Evolutionary conservation across 92 coral and sea anemone species (phyloP).

Genomic region (Palythoa caribaeorum): DNA sequence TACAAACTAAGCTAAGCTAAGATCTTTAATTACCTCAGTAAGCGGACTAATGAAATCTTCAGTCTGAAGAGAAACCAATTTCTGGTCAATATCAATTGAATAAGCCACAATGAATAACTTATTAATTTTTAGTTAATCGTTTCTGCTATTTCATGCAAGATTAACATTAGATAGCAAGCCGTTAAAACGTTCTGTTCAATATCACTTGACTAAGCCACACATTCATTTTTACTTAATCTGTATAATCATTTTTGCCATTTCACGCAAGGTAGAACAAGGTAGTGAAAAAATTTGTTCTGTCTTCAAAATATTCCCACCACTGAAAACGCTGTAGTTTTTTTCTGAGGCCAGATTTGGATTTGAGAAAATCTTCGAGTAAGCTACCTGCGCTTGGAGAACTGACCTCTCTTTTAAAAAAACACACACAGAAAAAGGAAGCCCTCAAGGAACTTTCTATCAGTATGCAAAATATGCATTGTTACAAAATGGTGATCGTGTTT

Average conservation of each 20-base stretch:
- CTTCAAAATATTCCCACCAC: neutral
- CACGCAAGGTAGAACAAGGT: neutral
- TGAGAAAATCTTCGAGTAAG: neutral
- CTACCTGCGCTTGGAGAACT: neutral
- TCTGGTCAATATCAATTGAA: neutral
- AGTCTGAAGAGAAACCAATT: neutral
- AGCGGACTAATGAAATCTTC: neutral
- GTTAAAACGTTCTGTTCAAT: neutral
- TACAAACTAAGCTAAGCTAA: neutral
- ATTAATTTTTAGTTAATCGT: neutral
- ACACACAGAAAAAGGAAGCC: neutral
- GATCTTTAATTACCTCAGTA: neutral
- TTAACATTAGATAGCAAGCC: neutral
- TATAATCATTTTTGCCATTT: neutral
- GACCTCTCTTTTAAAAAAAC: neutral
- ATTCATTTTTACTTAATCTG: neutral
- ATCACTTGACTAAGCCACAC: neutral
- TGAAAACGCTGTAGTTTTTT: neutral
- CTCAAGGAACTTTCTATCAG: neutral
- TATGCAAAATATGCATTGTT: neutral
- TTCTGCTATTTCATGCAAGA: slow-evolving; percentile 5
- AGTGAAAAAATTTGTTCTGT: neutral
- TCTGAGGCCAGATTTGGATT: neutral
- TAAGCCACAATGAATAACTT: neutral
- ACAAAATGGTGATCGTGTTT: neutral